phyloP scores from a whole-genome alignment of 2,113 vertebrate genomes.

The Lamprologus sp. region DNA sequence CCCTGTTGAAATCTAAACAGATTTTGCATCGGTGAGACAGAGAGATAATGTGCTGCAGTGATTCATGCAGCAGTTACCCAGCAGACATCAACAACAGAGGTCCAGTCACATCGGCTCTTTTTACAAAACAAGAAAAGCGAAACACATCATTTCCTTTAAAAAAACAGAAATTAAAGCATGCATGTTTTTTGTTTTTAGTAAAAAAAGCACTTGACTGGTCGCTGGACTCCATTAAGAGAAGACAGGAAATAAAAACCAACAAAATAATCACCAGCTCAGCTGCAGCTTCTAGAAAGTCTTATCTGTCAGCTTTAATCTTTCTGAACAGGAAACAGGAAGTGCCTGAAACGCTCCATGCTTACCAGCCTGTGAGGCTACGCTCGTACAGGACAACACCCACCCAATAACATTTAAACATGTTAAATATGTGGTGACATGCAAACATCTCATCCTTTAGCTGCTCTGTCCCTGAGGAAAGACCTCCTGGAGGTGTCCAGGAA shows the following conservation, averaged over 20 bases:
- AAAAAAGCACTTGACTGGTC: background rate
- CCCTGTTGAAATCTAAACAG: background rate
- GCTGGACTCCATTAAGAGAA: background rate
- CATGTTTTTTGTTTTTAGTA: background rate
- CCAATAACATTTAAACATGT: background rate
- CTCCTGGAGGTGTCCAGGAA: background rate
- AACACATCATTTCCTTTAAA: background rate
- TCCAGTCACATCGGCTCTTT: rapidly evolving
- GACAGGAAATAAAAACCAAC: background rate
- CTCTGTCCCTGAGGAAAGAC: background rate
- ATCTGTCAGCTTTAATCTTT: background rate
- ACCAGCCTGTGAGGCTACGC: background rate
- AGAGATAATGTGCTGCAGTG: background rate
- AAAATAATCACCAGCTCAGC: background rate
- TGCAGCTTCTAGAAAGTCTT: background rate
- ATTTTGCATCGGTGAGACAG: rapidly evolving
- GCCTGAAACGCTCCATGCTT: background rate
- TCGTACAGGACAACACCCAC: background rate
- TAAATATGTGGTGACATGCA: background rate
- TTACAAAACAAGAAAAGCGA: background rate
- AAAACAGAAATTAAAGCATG: background rate
- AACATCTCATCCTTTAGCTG: background rate
- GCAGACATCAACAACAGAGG: background rate
- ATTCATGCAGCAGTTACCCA: background rate
- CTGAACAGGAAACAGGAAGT: background rate